These are phyloP conservation scores for Eueides isabella DNA, from an alignment of 1,140 invertebrate genomes.

Conservation along the genomic window DNA sequence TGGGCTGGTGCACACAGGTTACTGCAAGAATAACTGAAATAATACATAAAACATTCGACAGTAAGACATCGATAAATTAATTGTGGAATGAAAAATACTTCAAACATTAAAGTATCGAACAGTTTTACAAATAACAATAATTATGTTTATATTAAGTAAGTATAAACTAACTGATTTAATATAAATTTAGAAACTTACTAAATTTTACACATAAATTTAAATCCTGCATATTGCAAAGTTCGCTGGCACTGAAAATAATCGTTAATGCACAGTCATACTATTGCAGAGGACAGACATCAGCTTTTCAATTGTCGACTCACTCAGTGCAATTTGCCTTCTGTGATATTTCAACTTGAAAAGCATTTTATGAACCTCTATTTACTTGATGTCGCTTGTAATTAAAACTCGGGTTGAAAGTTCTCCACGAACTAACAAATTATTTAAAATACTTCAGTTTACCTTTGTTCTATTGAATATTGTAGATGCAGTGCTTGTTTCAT, in stretches of 20 bases:
- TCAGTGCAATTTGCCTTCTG: slow-evolving; percentile 32
- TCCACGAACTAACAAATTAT: slow-evolving; percentile 11
- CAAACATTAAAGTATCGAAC: background rate
- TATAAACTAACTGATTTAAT: background rate
- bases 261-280: slow-evolving; percentile 18
- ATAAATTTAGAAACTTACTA: background rate
- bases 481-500: background rate
- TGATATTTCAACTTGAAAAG: slow-evolving; percentile 39
- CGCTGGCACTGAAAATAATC: background rate
- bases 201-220: background rate
- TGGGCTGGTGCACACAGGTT: background rate
- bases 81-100: no score
- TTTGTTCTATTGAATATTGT: slow-evolving; percentile 5
- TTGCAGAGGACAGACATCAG: slow-evolving; percentile 30
- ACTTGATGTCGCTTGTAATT: slow-evolving; percentile 25
- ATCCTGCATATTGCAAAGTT: background rate
- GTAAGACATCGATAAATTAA: no score
- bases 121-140: background rate
- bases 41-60: background rate
- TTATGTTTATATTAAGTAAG: background rate
- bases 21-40: background rate
- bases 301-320: slow-evolving; percentile 38
- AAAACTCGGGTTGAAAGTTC: slow-evolving; percentile 18
- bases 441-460: slow-evolving; percentile 3
- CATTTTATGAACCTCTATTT: slow-evolving; percentile 29